Base-by-base conservation (phyloP, 2,113 vertebrate genomes). In the Brienomyrus longianalis region DNA sequence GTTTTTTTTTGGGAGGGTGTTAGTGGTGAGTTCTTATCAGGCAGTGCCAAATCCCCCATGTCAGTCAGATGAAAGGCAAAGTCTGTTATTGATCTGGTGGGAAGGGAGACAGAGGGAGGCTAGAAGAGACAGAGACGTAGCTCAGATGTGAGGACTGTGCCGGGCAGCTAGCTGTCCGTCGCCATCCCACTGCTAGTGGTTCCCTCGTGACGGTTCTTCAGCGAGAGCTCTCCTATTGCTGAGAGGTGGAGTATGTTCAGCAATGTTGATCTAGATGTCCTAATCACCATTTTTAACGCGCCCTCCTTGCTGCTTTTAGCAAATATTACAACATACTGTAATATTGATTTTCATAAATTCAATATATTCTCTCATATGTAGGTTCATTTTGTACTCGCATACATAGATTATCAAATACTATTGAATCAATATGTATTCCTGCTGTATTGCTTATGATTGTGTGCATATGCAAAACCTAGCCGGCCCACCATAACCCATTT, bases 1-100 rank as follows among this genome's bases (percentile, higher is more conserved):
- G 15, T 2, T 31, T 56, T 35, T 35, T 51, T 86, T 47, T n/a
- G 88, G 7, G 31, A 51, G 31, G 88, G 88, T 74, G 52, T 21
- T 56, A 23, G 70, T 9, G 74, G 19, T 35, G 15, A 35, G 31
- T 95, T 96, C 96, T 96, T 95, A 96, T 95, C 95, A 96, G 96
- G 96, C 96, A 96, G 95, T 93, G 91, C 91, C 92, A 94, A 94
- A 95, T 93, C 94, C 94, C 95, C 93, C 93, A 94, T 94, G 93
- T 94, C 95, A 96, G 95, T 95, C 96, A 96, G 96, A 97, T 97
- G 95, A 97, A 97, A 96, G 96, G 95, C 95, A 91, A 95, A 95
- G 95, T 95, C 96, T 94, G 88, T 90, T 93, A 97, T 97, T 92
- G 96, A 97, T 97, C 94, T 93, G 92, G 93, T 94, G 93, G 91